These are phyloP conservation scores for Megalops atlanticus DNA, from an alignment of 2,113 vertebrate genomes.

Conservation along the genomic window DNA sequence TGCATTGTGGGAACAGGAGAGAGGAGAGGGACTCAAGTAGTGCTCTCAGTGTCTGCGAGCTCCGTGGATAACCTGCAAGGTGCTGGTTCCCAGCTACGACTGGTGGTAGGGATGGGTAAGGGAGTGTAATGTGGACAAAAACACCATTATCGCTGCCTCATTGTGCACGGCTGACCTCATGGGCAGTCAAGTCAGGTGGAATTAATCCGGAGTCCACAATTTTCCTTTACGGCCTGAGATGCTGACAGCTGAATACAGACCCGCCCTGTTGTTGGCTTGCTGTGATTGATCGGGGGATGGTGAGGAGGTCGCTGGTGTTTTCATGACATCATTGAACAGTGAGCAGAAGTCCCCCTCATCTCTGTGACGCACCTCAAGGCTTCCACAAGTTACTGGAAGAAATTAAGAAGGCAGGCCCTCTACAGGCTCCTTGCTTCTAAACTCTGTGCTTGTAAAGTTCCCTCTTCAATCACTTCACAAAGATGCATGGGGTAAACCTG, in stretches of 20 bases:
- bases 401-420: background rate
- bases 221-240: conserved; percentile 48
- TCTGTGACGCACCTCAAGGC: background rate
- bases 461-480: too few relatives aligned
- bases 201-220: conserved; percentile 46
- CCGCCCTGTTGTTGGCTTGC: background rate
- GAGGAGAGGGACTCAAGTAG: background rate
- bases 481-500: too few relatives aligned
- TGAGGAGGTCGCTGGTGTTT: conserved; percentile 4
- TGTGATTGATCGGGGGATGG: background rate
- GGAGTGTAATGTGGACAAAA: conserved; percentile 56
- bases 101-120: conserved; percentile 36
- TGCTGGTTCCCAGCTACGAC: conserved; percentile 52
- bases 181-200: conserved; percentile 44
- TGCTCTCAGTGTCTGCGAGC: conserved; percentile 57
- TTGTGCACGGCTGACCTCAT: conserved; percentile 45
- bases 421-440: background rate
- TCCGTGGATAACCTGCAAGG: conserved; percentile 35
- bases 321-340: background rate
- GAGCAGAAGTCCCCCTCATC: background rate
- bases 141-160: conserved; percentile 58
- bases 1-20: conserved; percentile 57
- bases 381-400: background rate
- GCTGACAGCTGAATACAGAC: conserved; percentile 39
- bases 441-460: too few relatives aligned